Evolutionary conservation across 2,888 invertebrate species (phyloP).

Genomic region (Ochropleura plecta): DNA sequence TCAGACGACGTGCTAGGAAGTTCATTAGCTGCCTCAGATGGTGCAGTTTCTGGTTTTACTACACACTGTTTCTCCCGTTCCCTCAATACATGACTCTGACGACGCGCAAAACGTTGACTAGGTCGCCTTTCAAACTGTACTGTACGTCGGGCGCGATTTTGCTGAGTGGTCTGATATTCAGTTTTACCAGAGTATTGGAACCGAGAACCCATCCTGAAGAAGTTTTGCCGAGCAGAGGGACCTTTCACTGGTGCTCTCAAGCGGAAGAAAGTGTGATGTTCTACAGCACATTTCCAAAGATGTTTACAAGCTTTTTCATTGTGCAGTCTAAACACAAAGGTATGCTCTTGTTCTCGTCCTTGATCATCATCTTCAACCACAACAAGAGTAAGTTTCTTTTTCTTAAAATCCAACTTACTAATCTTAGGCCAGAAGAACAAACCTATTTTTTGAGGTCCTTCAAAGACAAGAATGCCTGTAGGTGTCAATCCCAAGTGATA

Average conservation of each 20-base stretch:
- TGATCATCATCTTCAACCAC: slow-evolving; percentile 99
- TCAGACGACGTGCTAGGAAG: slow-evolving; percentile 78
- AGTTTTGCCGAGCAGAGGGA: slow-evolving; percentile 97
- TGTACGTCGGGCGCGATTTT: slow-evolving; percentile 96
- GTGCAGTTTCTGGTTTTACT: slow-evolving; percentile 77
- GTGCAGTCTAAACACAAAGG: slow-evolving; percentile 98
- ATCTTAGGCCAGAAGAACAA: slow-evolving; percentile 99
- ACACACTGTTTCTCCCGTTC: slow-evolving; percentile 93
- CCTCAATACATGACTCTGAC: slow-evolving; percentile 96
- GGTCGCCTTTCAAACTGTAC: slow-evolving; percentile 99
- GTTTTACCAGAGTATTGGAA: slow-evolving; percentile 98
- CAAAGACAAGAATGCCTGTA: slow-evolving; percentile 99
- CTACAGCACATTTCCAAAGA: slow-evolving; percentile 99
- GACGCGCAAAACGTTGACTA: slow-evolving; percentile 98
- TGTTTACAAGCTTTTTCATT: slow-evolving; percentile 99
- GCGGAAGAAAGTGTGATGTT: slow-evolving; percentile 99
- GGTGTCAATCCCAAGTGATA: slow-evolving; percentile 99
- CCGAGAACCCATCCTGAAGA: slow-evolving; percentile 99
- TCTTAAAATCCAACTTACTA: slow-evolving; percentile 99
- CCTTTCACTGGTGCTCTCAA: slow-evolving; percentile 97
- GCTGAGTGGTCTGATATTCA: slow-evolving; percentile 98
- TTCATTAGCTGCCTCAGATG: slow-evolving; percentile 76
- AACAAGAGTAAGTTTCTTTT: slow-evolving; percentile 98
- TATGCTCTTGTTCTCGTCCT: slow-evolving; percentile 99
- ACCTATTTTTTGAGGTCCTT: slow-evolving; percentile 98